Evolutionary conservation across 2,888 invertebrate genomes (phyloP).

Genomic region (Himalopsyche tibetana): DNA sequence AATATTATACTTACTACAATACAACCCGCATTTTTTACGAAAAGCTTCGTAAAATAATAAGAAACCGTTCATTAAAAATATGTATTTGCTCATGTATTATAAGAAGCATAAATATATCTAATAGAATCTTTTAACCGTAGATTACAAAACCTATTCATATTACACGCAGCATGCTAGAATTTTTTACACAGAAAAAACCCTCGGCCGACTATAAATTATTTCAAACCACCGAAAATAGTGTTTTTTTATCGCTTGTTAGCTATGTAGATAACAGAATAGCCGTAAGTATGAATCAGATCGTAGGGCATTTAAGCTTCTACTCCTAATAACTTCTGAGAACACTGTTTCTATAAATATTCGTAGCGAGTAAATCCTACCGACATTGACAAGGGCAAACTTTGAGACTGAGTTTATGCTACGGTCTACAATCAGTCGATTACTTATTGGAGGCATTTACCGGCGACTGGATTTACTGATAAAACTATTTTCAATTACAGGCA

Average conservation of each 20-base stretch:
- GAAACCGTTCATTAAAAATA: no score
- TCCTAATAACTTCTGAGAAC: conserved; percentile 21
- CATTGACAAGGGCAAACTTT: conserved; percentile 34
- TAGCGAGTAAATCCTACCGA: conserved; percentile 17
- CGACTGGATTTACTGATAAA: conserved; percentile 29
- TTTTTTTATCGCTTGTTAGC: conserved; percentile 19
- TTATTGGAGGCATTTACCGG: conserved; percentile 1
- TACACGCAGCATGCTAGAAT: conserved; percentile 18
- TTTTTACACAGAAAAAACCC: not conserved
- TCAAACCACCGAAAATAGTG: not conserved
- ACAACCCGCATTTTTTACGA: no score
- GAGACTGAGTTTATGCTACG: conserved; percentile 2
- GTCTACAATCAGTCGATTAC: conserved; percentile 21
- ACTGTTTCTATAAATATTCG: conserved; percentile 28
- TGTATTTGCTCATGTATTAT: no score
- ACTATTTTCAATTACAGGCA: conserved; percentile 34
- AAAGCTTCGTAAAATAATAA: no score
- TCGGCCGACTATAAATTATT: not conserved
- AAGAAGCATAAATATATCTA: no score
- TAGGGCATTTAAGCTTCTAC: conserved; percentile 7
- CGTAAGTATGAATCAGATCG: conserved; percentile 23
- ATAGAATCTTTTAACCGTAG: no score
- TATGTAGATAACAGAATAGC: conserved; percentile 34
- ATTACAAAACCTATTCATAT: not conserved
- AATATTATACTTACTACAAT: no score